Evolutionary conservation across 1,140 invertebrate species (phyloP).

Genomic region (Monomorium pharaonis): DNA sequence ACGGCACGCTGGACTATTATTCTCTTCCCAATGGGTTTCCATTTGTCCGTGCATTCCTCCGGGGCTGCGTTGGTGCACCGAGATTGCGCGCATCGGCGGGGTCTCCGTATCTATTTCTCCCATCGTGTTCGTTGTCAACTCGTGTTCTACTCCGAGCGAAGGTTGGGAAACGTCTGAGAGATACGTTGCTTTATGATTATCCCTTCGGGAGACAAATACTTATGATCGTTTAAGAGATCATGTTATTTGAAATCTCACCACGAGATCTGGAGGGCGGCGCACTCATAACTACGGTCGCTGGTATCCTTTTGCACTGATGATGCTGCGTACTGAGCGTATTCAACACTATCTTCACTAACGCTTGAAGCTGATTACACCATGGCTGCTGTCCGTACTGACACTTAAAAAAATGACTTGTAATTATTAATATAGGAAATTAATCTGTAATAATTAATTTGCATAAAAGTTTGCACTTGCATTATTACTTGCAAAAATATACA

Average conservation of each 20-base stretch:
- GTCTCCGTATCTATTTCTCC: constrained; percentile 84
- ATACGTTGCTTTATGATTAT: not conserved
- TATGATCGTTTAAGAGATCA: not conserved
- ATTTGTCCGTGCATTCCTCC: constrained; percentile 83
- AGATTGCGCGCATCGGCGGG: constrained; percentile 79
- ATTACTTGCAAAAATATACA: not conserved
- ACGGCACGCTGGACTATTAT: constrained; percentile 81
- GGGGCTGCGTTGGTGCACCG: constrained; percentile 80
- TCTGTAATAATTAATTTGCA: not conserved
- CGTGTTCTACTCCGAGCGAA: constrained; percentile 89
- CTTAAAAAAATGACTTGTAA: constrained; percentile 83
- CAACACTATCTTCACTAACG: constrained; percentile 95
- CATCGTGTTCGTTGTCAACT: constrained; percentile 83
- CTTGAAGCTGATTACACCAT: constrained; percentile 91
- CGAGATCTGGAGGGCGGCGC: constrained; percentile 89
- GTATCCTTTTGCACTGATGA: constrained; percentile 93
- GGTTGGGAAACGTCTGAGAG: constrained; percentile 90
- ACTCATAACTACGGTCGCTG: constrained; percentile 91
- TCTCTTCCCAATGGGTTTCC: constrained; percentile 91
- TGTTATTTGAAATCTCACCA: constrained; percentile 85
- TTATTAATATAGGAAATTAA: not conserved
- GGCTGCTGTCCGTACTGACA: constrained; percentile 96
- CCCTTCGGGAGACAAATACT: no score
- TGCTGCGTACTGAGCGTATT: constrained; percentile 97
- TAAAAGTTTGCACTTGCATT: not conserved